Base-by-base conservation (phyloP, 2,113 vertebrate genomes). In the Pituophis catenifer region DNA sequence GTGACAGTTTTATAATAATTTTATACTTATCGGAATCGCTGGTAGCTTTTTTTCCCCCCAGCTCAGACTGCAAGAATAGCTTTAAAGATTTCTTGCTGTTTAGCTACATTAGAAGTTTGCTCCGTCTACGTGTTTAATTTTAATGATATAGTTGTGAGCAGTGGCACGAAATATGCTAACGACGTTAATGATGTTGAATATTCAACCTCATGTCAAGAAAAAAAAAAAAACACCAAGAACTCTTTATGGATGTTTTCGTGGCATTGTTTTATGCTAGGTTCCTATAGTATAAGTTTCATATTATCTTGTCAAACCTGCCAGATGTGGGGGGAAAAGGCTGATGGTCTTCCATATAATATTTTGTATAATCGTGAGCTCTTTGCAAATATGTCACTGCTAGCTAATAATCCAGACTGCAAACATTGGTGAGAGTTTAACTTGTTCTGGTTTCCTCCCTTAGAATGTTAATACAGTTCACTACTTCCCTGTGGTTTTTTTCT, bases 1-100 rank as follows among this genome's bases (percentile, higher is more conserved):
- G 95, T 97, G 97, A 97, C 95, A 96, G 95, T 96, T 98, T 97
- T 96, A 97, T 97, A 97, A 97, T 97, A 98, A 98, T 97, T 98
- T 98, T 97, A 96, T 96, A 96, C 93, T 96, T 94, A 93, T 97
- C 96, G 95, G 94, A 95, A 97, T 97, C 94, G 96, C 96, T 97
- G 96, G 93, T 93, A 93, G 94, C 48, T 48, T 48, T 96, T 95
- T 97, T 23, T 3, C 0, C 2, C 19, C 97, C 96, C 96, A 26
- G 92, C 92, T 94, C 94, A 94, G 95, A 97, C 94, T 97, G 85
- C 96, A 94, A 91, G 93, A 97, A 96, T 93, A 94, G 89, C 91
- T 92, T 96, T 96, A 97, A 97, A 90, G 88, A 89, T 94, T 96
- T 96, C 93, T 97, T 90, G 81, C 94, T 95, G 58, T 94, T 91